Conservation (phyloP, 2,888 invertebrate genomes). For the Acleris laterana region DNA sequence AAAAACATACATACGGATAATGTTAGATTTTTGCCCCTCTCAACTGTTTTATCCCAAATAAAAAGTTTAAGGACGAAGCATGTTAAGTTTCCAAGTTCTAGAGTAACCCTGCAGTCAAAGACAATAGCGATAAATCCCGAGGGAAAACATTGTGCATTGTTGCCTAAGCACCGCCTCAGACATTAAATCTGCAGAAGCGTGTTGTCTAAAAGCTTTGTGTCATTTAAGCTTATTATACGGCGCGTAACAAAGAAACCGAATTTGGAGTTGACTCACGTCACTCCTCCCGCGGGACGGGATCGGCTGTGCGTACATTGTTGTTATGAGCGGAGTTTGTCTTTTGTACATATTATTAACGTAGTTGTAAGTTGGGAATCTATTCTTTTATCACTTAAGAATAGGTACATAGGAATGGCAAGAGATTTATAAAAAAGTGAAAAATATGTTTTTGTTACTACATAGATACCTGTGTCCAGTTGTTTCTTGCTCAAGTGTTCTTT, state of each 20-base stretch:
- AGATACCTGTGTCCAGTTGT: too few relatives aligned
- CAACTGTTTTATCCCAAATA: too few relatives aligned
- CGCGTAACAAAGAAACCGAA: slow-evolving; percentile 63
- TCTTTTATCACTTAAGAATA: too few relatives aligned
- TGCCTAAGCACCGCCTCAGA: slow-evolving; percentile 51
- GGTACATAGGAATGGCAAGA: too few relatives aligned
- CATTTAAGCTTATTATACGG: slow-evolving; percentile 66
- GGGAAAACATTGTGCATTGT: slow-evolving; percentile 58
- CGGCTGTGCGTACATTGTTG: background rate
- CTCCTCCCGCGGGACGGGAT: slow-evolving; percentile 41
- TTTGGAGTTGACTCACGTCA: slow-evolving; percentile 50
- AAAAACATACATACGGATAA: too few relatives aligned
- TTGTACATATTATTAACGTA: background rate
- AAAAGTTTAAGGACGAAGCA: too few relatives aligned
- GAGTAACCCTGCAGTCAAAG: slow-evolving; percentile 25
- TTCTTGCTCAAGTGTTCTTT: too few relatives aligned
- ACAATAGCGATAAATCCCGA: slow-evolving; percentile 48
- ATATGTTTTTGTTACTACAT: too few relatives aligned
- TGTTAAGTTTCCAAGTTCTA: too few relatives aligned
- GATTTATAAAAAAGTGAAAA: too few relatives aligned
- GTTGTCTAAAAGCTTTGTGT: slow-evolving; percentile 75
- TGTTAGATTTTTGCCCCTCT: too few relatives aligned
- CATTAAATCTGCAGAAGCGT: slow-evolving; percentile 61
- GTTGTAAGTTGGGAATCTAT: too few relatives aligned
- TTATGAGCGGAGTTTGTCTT: background rate